Evolutionary conservation across 2,113 vertebrate species (phyloP).

Genomic region (Corydoras maculifer): DNA sequence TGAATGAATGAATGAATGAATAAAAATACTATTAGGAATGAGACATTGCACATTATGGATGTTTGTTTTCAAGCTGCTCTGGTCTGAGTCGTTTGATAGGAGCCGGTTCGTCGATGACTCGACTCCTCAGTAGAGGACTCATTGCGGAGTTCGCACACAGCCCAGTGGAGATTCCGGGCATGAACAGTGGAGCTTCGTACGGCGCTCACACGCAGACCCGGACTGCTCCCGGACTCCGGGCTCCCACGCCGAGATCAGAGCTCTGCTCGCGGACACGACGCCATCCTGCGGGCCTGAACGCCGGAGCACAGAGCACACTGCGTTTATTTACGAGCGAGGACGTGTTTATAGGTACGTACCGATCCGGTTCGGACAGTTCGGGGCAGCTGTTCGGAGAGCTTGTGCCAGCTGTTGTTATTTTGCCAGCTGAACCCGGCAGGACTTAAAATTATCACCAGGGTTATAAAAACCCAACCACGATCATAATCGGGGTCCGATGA

Average conservation of each 20-base stretch:
- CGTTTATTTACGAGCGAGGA: background rate
- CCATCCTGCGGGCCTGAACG: background rate
- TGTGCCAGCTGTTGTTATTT: slow-evolving; percentile 5
- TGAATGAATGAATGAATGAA: too few species aligned
- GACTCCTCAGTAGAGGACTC: slow-evolving; percentile 32
- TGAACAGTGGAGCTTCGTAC: slow-evolving; percentile 56
- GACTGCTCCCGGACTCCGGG: slow-evolving; percentile 46
- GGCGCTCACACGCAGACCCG: slow-evolving; percentile 38
- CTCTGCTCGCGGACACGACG: slow-evolving; percentile 1
- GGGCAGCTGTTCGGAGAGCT: slow-evolving; percentile 9
- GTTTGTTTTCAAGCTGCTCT: background rate
- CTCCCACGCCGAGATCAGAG: slow-evolving; percentile 1
- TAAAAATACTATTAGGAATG: too few species aligned
- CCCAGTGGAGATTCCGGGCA: slow-evolving; percentile 63
- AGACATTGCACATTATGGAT: too few species aligned
- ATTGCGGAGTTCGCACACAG: slow-evolving; percentile 58
- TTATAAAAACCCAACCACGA: too few species aligned
- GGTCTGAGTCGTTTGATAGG: background rate
- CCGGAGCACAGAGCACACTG: background rate
- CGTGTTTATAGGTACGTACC: background rate
- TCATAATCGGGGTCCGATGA: background rate
- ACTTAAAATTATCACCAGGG: background rate
- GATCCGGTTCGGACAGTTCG: background rate
- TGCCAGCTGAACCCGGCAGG: slow-evolving; percentile 1
- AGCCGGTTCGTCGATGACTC: slow-evolving; percentile 2